Evolutionary conservation across 2,113 vertebrate genomes (phyloP), one percentile per base, ranked within the genome.

Genomic region (Prinia subflava): DNA sequence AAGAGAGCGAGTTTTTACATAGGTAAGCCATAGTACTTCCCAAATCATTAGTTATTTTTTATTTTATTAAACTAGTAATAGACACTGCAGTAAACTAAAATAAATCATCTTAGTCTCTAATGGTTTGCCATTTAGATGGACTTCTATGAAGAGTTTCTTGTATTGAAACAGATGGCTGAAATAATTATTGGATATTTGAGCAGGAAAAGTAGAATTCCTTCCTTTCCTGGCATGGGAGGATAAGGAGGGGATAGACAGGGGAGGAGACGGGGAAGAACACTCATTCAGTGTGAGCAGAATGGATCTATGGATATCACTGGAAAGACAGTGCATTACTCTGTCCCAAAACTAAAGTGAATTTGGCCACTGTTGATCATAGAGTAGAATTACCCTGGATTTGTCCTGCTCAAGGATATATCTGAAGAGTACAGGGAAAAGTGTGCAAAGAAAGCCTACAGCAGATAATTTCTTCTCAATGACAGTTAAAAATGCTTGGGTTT

Each of bases 11-110:
- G 42, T 91, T 97, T 97, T 97, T 90, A 94, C 90, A 93, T 88
- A 93, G 92, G 86, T 95, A 95, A 96, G 57, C 85, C 71, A 84
- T 78, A 95, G 83, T 95, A 81, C 62, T 97, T 96, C 79, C 92
- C 70, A 90, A 97, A 96, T 92, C 91, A 68, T 85, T 96, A 85
- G 91, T 89, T 97, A 93, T 97, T 97, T 98, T 97, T 96, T 95
- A 95, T 70, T 93, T 97, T 97, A 97, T 96, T 96, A 97, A 94
- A 95, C 69, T 83, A 74, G 78, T 92, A n/a, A n/a, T n/a, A n/a
- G 90, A 94, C 95, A 97, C 37, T 91, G 64, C 49, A 88, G 92
- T 94, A 76, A 91, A 83, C 63, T 75, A 83, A 96, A 97, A 97
- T 97, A 96, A 97, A 96, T 97, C 87, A 96, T 84, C 21, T 41